Percentiles rank a stretch among this genome's conserved stretches.
These are phyloP conservation scores for Pasiphila rectangulata DNA, from an alignment of 2,888 invertebrate species.

Conservation along the genomic window DNA sequence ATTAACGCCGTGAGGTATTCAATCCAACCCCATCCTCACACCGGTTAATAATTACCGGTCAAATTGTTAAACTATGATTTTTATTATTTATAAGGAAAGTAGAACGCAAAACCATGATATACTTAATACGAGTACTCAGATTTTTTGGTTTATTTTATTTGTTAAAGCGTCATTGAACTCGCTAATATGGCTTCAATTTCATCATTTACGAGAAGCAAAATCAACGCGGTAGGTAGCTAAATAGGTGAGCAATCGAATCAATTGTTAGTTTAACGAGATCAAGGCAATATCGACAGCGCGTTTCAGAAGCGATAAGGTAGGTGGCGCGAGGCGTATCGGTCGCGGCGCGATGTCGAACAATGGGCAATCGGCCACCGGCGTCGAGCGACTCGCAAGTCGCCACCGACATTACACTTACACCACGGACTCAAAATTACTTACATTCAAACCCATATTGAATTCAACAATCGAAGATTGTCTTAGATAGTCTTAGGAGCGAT, in stretches of 20 bases:
- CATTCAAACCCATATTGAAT: too few species aligned
- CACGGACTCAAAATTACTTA: not conserved
- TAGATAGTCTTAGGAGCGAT: too few species aligned
- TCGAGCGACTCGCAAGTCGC: slow-evolving; percentile 40
- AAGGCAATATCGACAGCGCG: slow-evolving; percentile 62
- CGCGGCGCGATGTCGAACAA: slow-evolving; percentile 69
- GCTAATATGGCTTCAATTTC: slow-evolving; percentile 13
- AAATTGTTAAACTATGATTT: too few species aligned
- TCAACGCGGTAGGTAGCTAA: slow-evolving; percentile 60
- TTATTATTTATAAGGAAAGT: too few species aligned
- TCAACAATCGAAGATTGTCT: too few species aligned
- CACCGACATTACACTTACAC: slow-evolving; percentile 20
- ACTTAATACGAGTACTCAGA: too few species aligned
- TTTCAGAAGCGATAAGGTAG: slow-evolving; percentile 63
- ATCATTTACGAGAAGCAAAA: slow-evolving; percentile 36
- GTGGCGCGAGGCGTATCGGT: slow-evolving; percentile 76
- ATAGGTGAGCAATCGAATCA: slow-evolving; percentile 64
- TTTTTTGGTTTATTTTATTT: not conserved
- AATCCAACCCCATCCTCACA: too few species aligned
- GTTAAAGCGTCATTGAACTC: slow-evolving; percentile 4
- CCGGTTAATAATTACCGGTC: too few species aligned
- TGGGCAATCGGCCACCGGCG: slow-evolving; percentile 66
- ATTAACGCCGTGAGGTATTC: too few species aligned
- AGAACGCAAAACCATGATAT: too few species aligned
- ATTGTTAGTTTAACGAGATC: slow-evolving; percentile 70